Percentiles rank a stretch among this genome's conserved stretches.
These are phyloP conservation scores for Lithophane socia DNA, from an alignment of 2,888 invertebrate genomes.

Conservation along the genomic window DNA sequence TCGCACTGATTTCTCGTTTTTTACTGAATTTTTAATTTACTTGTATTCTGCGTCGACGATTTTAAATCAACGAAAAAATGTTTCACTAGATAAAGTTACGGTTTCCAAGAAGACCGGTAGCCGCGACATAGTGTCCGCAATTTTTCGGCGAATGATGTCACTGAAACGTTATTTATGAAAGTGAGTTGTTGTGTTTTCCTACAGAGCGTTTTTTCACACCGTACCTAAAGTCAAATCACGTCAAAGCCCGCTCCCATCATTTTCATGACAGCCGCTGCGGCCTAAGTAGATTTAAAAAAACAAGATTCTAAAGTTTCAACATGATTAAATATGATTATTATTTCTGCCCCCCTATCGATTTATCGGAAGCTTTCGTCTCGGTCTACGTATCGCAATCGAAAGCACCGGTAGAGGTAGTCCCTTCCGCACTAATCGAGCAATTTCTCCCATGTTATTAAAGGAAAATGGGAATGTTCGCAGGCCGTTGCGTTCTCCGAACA, in stretches of 20 bases:
- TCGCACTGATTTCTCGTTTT: conserved; percentile 12
- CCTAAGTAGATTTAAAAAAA: neutral
- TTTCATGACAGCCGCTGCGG: neutral
- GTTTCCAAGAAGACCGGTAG: neutral
- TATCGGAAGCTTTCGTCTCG: conserved; percentile 70
- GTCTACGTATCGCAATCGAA: conserved; percentile 78
- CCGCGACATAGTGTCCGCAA: neutral
- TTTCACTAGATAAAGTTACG: neutral
- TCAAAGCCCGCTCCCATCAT: neutral
- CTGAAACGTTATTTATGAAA: neutral
- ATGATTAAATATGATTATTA: conserved; percentile 21
- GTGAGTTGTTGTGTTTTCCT: neutral
- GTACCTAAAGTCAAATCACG: neutral
- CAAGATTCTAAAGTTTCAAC: conserved; percentile 1
- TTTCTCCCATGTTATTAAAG: conserved; percentile 89
- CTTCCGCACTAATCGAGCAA: conserved; percentile 88
- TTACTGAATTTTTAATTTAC: conserved; percentile 7
- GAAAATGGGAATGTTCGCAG: conserved; percentile 88
- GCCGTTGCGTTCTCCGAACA: conserved; percentile 86
- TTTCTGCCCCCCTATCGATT: conserved; percentile 61
- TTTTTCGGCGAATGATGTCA: no score
- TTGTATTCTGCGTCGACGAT: neutral
- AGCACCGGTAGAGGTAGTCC: conserved; percentile 77
- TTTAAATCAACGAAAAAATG: neutral
- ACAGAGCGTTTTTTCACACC: neutral